phyloP scores from a whole-genome alignment of 2,797 vertebrate genomes.

The Tolypeutes matacus region DNA sequence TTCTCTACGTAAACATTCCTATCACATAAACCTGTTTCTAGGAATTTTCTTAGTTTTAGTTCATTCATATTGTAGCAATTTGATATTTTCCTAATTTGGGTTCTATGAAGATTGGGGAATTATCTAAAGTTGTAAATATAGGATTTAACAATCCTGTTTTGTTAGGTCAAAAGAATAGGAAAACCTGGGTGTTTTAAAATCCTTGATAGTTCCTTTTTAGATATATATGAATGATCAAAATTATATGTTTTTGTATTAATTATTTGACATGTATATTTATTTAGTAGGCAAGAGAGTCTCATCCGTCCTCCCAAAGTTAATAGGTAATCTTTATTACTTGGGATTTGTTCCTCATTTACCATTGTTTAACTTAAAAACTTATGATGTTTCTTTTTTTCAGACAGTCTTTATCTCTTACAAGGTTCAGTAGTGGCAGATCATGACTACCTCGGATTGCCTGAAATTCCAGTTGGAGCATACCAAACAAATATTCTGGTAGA shows the following conservation, averaged over 20 bases:
- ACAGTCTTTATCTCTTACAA: slow-evolving; percentile 79
- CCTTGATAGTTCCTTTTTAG: background rate
- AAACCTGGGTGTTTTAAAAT: slow-evolving; percentile 40
- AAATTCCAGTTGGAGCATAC: slow-evolving; percentile 76
- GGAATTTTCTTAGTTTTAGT: slow-evolving; percentile 31
- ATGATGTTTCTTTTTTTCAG: slow-evolving; percentile 82
- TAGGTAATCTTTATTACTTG: slow-evolving; percentile 54
- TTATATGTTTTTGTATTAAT: slow-evolving; percentile 17
- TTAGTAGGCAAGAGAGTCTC: background rate
- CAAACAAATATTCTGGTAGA: slow-evolving; percentile 72
- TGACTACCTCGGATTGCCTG: slow-evolving; percentile 85
- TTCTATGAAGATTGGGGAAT: background rate
- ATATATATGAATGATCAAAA: slow-evolving; percentile 3
- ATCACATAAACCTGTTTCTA: background rate
- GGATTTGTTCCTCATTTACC: slow-evolving; percentile 39
- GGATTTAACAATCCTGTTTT: background rate
- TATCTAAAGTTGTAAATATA: background rate
- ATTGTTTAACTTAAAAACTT: slow-evolving; percentile 57
- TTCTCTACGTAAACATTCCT: background rate
- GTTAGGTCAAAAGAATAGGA: background rate
- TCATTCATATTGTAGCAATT: slow-evolving; percentile 45
- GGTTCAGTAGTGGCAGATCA: slow-evolving; percentile 85
- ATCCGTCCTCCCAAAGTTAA: background rate
- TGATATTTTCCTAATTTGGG: no score
- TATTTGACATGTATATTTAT: slow-evolving; percentile 43